These are phyloP conservation scores for Dicycla oo DNA, from an alignment of 2,888 invertebrate genomes.

Conservation along the genomic window DNA sequence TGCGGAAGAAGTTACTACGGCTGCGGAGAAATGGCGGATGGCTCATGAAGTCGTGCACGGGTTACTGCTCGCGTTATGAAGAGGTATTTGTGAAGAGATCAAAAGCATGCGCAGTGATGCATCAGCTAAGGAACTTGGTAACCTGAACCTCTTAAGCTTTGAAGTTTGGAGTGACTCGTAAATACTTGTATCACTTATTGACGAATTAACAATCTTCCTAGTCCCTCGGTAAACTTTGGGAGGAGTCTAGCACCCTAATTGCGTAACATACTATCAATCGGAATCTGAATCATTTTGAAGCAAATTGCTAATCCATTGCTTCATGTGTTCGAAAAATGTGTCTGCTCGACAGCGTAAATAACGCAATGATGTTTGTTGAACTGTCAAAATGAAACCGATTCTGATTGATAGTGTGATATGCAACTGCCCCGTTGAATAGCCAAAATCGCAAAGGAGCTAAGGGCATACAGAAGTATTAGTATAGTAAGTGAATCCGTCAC, in stretches of 20 bases:
- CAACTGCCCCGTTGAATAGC: no score
- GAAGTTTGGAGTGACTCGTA: not conserved
- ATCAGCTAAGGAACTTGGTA: not conserved
- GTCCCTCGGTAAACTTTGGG: not conserved
- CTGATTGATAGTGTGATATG: no score
- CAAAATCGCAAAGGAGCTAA: not conserved
- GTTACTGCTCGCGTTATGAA: conserved; percentile 68
- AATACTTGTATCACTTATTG: not conserved
- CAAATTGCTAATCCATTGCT: no score
- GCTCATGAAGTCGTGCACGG: conserved; percentile 45
- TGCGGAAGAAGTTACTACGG: conserved; percentile 66
- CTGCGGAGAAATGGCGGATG: conserved; percentile 45
- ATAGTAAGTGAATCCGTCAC: not conserved
- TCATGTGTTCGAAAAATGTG: no score
- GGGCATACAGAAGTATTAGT: not conserved
- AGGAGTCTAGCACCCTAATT: no score
- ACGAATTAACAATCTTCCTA: not conserved
- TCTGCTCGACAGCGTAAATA: no score
- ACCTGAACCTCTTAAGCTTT: not conserved
- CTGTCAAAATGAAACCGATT: no score
- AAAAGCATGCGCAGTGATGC: conserved; percentile 14
- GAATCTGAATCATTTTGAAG: no score
- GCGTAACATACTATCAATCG: no score
- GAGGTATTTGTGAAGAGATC: conserved; percentile 56
- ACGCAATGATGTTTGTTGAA: no score